phyloP scores from a whole-genome alignment of 2,113 vertebrate species.

The Brevimyrus niger region DNA sequence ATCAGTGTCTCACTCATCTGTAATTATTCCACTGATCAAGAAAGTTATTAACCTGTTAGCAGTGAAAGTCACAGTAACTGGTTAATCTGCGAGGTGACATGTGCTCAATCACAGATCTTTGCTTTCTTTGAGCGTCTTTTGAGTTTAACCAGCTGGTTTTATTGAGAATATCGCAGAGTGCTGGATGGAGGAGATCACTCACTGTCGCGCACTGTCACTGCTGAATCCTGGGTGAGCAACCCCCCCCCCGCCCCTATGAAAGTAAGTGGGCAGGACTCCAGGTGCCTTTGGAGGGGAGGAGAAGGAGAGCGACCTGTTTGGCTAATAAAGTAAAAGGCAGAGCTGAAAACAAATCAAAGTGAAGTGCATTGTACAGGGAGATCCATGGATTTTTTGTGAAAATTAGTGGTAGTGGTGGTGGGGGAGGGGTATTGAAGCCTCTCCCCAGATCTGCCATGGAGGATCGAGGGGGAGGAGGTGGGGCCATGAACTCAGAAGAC shows the following conservation, averaged over 20 bases:
- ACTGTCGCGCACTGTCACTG: background rate
- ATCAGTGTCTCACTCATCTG: background rate
- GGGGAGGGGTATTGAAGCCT: background rate
- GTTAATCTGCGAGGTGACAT: background rate
- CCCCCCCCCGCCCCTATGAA: background rate
- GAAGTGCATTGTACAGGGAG: background rate
- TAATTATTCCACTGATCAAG: conserved; percentile 7
- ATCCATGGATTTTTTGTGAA: background rate
- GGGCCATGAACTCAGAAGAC: background rate
- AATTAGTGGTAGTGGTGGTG: background rate
- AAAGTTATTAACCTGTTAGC: conserved; percentile 2
- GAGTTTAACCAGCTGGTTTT: background rate
- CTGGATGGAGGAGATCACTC: background rate
- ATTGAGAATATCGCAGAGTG: background rate
- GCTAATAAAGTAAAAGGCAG: background rate
- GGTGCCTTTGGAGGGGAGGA: background rate
- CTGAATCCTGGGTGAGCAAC: background rate
- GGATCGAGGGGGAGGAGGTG: background rate
- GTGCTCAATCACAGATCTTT: background rate
- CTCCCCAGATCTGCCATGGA: background rate
- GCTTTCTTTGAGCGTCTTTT: background rate
- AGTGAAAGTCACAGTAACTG: background rate
- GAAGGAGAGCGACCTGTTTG: background rate
- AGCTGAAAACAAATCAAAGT: background rate
- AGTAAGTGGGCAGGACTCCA: background rate